phyloP scores from a whole-genome alignment of 2,113 vertebrate species.

The human (Homo sapiens) region GRCh38 chr12:56346501-56347000 shows the following conservation, averaged over 20 bases:
- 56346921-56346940: conserved; percentile 90
- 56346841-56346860: conserved; percentile 93
- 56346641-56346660: neutral
- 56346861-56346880: conserved; percentile 93
- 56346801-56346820: conserved; percentile 79
- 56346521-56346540: conserved; percentile 89
- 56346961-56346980: neutral
- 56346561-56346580: conserved; percentile 90
- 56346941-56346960: conserved; percentile 94
- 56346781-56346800: neutral
- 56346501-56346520: conserved; percentile 90
- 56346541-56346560: conserved; percentile 93
- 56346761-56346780: neutral
- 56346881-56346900: conserved; percentile 92
- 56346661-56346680: neutral
- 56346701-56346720: neutral
- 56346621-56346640: conserved; percentile 21
- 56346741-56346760: neutral
- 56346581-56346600: conserved; percentile 91
- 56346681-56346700: neutral
- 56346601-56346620: conserved; percentile 86
- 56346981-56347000: too few relatives aligned
- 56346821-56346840: conserved; percentile 90
- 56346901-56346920: conserved; percentile 87
- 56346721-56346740: neutral